Percentiles rank a stretch among this genome's conserved stretches.
phyloP scores from a whole-genome alignment of 2,888 invertebrate species.

The Athalia rosae region DNA sequence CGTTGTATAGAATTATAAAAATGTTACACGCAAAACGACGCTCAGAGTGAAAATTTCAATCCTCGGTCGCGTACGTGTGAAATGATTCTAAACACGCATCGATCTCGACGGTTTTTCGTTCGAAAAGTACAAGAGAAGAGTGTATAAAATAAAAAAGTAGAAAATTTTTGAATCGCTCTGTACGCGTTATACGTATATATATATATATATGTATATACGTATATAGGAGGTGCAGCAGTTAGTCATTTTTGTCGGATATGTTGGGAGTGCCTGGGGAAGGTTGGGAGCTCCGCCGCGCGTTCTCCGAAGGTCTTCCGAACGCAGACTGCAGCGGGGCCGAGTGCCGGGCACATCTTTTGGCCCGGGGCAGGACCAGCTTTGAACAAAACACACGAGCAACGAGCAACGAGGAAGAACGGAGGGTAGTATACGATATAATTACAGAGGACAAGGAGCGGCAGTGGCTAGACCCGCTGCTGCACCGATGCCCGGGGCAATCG shows the following conservation, averaged over 20 bases:
- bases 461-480: constrained; percentile 68
- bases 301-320: constrained; percentile 43
- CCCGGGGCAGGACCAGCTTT: constrained; percentile 60
- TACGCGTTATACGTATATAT: not conserved
- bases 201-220: not conserved
- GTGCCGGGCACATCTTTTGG: constrained; percentile 56
- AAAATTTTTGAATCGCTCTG: constrained; percentile 34
- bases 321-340: constrained; percentile 9
- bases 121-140: not conserved
- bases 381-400: constrained; percentile 49
- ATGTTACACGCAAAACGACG: not conserved
- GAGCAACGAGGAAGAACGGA: constrained; percentile 57
- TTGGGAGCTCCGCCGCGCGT: constrained; percentile 32
- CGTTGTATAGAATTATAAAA: not conserved
- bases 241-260: constrained; percentile 38
- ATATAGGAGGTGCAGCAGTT: constrained; percentile 38
- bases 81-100: not conserved
- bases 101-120: not conserved
- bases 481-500: constrained; percentile 63
- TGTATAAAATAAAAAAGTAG: not conserved
- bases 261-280: constrained; percentile 40
- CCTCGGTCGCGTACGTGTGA: not conserved
- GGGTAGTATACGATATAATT: constrained; percentile 65
- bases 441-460: constrained; percentile 66
- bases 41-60: not conserved